phyloP scores from a whole-genome alignment of 2,113 vertebrate species.

The Syrrhaptes paradoxus region DNA sequence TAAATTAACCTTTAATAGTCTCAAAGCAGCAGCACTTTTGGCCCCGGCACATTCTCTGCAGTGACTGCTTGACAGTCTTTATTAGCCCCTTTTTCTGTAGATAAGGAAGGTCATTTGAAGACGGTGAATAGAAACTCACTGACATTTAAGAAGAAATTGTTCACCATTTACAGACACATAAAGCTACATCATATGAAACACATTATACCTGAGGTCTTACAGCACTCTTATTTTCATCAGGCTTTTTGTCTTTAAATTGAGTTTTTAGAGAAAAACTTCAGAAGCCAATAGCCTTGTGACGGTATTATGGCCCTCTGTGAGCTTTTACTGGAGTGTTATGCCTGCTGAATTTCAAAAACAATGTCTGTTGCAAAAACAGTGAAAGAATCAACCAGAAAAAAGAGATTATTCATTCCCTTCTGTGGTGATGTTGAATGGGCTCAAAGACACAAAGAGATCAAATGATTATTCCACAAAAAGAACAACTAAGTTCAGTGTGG shows the following conservation, averaged over 20 bases:
- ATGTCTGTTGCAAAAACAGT: not conserved
- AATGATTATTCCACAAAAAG: not conserved
- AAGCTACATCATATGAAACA: not conserved
- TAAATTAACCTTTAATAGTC: slow-evolving; percentile 6
- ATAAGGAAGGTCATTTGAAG: not conserved
- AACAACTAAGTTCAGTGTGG: not conserved
- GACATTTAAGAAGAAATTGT: not conserved
- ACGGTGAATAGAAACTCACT: not conserved
- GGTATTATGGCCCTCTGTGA: not conserved
- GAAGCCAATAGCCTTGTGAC: not conserved
- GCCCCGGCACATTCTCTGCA: not conserved
- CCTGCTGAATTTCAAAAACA: slow-evolving; percentile 10
- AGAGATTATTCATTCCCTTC: not conserved
- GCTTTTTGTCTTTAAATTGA: not conserved
- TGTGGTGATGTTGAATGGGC: not conserved
- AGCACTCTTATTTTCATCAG: not conserved
- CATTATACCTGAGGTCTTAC: not conserved
- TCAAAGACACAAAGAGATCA: not conserved
- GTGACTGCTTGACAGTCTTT: not conserved
- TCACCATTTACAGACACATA: not conserved
- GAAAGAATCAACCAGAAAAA: not conserved
- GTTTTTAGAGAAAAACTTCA: not conserved
- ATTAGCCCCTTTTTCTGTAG: not conserved
- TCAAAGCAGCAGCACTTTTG: not conserved
- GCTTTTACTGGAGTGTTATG: not conserved